Evolutionary conservation across 2,113 vertebrate genomes (phyloP), one percentile per base, ranked within the genome.

Genomic region (Pantherophis guttatus): DNA sequence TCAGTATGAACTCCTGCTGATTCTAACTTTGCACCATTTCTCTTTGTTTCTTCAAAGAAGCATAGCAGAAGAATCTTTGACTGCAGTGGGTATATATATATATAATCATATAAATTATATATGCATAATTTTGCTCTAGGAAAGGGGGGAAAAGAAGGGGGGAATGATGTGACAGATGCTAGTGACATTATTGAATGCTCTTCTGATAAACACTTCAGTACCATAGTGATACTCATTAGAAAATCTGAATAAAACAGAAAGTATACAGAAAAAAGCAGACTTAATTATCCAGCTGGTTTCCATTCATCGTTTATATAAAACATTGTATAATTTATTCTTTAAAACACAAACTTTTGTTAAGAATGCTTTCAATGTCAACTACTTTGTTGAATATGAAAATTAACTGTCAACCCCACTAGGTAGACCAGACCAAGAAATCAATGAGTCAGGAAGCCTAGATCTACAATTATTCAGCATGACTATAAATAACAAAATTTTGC

Each of bases 151-250:
- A 92, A 62, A 93, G 93, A 96, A 96, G 48, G 44, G 70, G 81
- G 90, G 95, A 95, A 94, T 92, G 93, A 96, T 91, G 93, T 94
- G 94, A 97, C 94, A 96, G 94, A 96, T 96, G 94, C 94, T 94
- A 96, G 90, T 97, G 96, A 97, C 94, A 93, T 93, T 95, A 94
- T 88, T 97, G 95, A 97, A 95, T 94, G 95, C 94, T 95, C 91
- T 95, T 96, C 94, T 96, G 94, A 95, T 96, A 95, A 93, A 92
- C 57, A 86, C 92, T 95, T 94, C 96, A 96, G 93, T 94, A 96
- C 88, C 94, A 96, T 93, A 94, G 44, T 94, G 92, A 93, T 93
- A 91, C 91, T 93, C 81, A 62, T 90, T 93, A 93, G 48, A 91
- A 86, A 91, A 93, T 58, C 91, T 29, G 91, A 94, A 93, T 91